Percentiles rank a stretch among this genome's conserved stretches.
Evolutionary conservation across 2,113 vertebrate genomes (phyloP).

Genomic region (Thamnophis sirtalis): DNA sequence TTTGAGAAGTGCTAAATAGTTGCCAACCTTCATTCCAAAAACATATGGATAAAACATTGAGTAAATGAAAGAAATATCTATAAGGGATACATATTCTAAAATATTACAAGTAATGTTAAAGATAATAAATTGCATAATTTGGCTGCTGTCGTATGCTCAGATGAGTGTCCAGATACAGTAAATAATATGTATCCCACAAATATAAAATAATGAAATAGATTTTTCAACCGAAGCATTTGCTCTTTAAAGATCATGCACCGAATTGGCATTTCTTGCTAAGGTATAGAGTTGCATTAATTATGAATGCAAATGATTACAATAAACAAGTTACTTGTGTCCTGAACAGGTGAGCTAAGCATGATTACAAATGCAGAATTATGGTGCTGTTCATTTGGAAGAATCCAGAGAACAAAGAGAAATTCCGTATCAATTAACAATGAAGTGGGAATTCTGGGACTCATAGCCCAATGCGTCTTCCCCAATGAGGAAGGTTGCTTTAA

Average conservation of each 20-base stretch:
- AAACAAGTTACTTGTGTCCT: neutral
- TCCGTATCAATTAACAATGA: neutral
- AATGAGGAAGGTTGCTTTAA: neutral
- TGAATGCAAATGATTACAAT: neutral
- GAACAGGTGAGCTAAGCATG: neutral
- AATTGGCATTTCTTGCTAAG: neutral
- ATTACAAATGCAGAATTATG: neutral
- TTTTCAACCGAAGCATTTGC: neutral
- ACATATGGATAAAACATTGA: constrained; percentile 1
- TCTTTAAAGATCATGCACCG: constrained; percentile 15
- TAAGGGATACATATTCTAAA: constrained; percentile 10
- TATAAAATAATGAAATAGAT: constrained; percentile 34
- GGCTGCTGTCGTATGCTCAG: neutral
- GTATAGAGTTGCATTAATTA: neutral
- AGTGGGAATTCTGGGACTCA: neutral
- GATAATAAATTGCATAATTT: constrained; percentile 1
- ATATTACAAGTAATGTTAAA: constrained; percentile 27
- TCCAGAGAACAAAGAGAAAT: neutral
- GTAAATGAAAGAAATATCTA: constrained; percentile 49
- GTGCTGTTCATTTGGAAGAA: neutral
- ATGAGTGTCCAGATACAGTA: neutral
- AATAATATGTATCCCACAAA: neutral
- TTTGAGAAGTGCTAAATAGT: neutral
- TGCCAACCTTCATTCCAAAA: neutral
- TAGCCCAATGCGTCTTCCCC: neutral